Conservation (phyloP, 2,113 vertebrate genomes). For the Petrocephalus zakoni region DNA sequence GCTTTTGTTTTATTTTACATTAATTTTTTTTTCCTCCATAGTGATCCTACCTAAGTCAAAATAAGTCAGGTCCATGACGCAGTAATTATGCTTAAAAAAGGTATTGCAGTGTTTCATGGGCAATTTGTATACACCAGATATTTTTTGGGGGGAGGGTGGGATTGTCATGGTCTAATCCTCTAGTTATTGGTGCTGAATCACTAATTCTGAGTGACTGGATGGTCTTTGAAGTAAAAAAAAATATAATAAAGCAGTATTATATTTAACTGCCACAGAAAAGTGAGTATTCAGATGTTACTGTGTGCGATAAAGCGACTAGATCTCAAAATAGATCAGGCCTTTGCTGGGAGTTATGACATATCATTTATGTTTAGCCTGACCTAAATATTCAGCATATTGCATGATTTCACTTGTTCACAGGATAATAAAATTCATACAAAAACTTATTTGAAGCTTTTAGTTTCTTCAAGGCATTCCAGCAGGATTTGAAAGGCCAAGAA, state of each 20-base stretch:
- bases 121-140: background rate
- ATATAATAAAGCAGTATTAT: conserved; percentile 35
- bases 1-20: conserved; percentile 7
- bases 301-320: background rate
- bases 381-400: background rate
- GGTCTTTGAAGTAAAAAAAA: conserved; percentile 14
- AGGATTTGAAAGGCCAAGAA: background rate
- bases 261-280: conserved; percentile 39
- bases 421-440: background rate
- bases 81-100: background rate
- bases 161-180: conserved; percentile 24
- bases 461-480: background rate
- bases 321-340: conserved; percentile 25
- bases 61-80: conserved; percentile 14
- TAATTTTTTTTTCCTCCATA: background rate
- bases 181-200: conserved; percentile 35
- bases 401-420: background rate
- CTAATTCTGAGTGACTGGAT: conserved; percentile 30
- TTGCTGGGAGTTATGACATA: conserved; percentile 25
- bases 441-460: background rate
- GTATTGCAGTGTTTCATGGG: conserved; percentile 35
- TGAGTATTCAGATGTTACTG: conserved; percentile 22
- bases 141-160: background rate
- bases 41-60: background rate
- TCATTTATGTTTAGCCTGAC: conserved; percentile 5